Evolutionary conservation across 2,797 vertebrate species (phyloP), one percentile per base, ranked within the genome.

Genomic region (Poecilia wingei): DNA sequence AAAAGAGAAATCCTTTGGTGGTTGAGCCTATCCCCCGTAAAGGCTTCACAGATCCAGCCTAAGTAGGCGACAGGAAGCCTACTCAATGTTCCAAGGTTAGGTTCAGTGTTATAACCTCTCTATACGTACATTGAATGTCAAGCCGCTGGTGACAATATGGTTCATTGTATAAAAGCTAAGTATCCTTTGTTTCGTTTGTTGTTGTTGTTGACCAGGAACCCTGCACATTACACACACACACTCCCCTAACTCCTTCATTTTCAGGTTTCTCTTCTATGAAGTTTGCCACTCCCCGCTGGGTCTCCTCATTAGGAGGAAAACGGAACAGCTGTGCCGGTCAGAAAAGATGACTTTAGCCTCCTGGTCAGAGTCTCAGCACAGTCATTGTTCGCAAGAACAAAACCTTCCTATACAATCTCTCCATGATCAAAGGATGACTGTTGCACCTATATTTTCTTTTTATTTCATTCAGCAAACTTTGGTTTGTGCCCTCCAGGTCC

Each of bases 241-340:
- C 82, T 85, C 86, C 66, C 90, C 90, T 70, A 76, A 79, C 82
- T 77, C 82, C 55, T 31, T 59, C n/a, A 85, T 92, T 92, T 91
- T 88, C 87, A 92, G 89, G 86, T 87, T 89, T 85, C 89, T 94
- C 88, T 83, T 91, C 89, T 89, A 90, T 92, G 88, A 91, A 90
- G 75, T 86, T 81, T 87, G 79, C 83, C 88, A 84, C 91, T 92
- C 88, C 90, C 93, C 88, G 91, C 90, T 88, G 93, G 82, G 90
- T 85, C 77, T 82, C 85, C 94, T 94, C 93, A 93, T 95, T 94
- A 94, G 81, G 86, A 77, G 80, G 88, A 91, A 92, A 93, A 86
- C 88, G 84, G 88, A 94, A 92, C 94, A 94, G 93, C 93, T 94
- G 93, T 92, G 92, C 92, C 84, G 87, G 89, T 87, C 91, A 89